phyloP scores from a whole-genome alignment of 2,888 invertebrate genomes.

The Spodoptera exigua region DNA sequence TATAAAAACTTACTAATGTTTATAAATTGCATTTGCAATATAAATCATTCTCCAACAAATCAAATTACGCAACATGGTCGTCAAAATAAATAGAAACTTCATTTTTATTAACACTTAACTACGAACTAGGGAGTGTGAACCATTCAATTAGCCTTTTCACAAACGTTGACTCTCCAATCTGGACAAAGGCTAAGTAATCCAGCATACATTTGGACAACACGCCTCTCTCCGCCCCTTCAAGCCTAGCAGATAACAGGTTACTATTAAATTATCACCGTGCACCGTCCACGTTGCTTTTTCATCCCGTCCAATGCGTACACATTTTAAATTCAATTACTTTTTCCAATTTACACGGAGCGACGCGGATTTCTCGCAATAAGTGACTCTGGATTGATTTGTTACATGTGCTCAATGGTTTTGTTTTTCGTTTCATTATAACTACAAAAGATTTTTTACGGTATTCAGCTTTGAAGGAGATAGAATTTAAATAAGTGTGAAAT shows the following conservation, averaged over 20 bases:
- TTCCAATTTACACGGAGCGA: slow-evolving; percentile 68
- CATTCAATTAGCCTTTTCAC: slow-evolving; percentile 24
- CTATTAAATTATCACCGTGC: slow-evolving; percentile 63
- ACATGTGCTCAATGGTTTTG: slow-evolving; percentile 42
- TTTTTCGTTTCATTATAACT: slow-evolving; percentile 36
- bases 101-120: no score
- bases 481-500: no score
- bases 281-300: slow-evolving; percentile 54
- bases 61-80: no score
- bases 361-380: slow-evolving; percentile 62
- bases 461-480: not conserved
- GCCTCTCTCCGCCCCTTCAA: slow-evolving; percentile 2
- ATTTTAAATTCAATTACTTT: slow-evolving; percentile 76
- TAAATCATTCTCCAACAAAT: no score
- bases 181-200: slow-evolving; percentile 25
- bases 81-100: no score
- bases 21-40: no score
- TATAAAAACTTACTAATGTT: no score
- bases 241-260: slow-evolving; percentile 43
- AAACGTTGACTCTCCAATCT: slow-evolving; percentile 32
- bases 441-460: not conserved
- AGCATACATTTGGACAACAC: slow-evolving; percentile 26
- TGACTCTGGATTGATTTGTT: slow-evolving; percentile 66
- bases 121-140: not conserved
- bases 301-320: slow-evolving; percentile 56